Percentiles rank a stretch among this genome's conserved stretches.
Evolutionary conservation across 2,113 vertebrate species (phyloP).

Genomic region (Rhinogobius similis): DNA sequence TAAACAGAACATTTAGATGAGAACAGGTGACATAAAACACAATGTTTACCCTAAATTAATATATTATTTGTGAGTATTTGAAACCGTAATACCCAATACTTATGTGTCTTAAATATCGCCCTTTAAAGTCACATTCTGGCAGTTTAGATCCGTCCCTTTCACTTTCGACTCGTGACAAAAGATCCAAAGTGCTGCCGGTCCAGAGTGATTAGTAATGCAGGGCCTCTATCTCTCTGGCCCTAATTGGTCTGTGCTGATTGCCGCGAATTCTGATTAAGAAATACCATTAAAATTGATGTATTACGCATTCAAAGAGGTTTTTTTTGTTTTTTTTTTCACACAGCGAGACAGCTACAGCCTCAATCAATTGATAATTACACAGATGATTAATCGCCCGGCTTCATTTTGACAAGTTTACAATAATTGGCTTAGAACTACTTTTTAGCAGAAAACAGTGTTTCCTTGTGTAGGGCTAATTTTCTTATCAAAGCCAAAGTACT

Average conservation of each 20-base stretch:
- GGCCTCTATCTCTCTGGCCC: slow-evolving; percentile 66
- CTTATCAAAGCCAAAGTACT: neutral
- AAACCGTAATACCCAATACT: no score
- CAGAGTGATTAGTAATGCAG: slow-evolving; percentile 72
- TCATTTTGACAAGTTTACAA: slow-evolving; percentile 62
- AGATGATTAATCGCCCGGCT: slow-evolving; percentile 67
- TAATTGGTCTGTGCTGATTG: slow-evolving; percentile 79
- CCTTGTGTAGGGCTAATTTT: slow-evolving; percentile 1
- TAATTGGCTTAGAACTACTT: slow-evolving; percentile 45
- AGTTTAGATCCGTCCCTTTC: no score
- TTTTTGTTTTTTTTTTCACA: slow-evolving; percentile 66
- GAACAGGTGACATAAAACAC: no score
- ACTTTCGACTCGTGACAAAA: no score
- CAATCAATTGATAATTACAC: slow-evolving; percentile 76
- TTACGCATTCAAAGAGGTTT: slow-evolving; percentile 64
- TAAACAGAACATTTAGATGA: no score
- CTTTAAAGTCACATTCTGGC: neutral
- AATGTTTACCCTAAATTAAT: no score
- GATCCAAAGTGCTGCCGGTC: slow-evolving; percentile 32
- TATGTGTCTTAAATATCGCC: no score
- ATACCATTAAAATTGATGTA: slow-evolving; percentile 77
- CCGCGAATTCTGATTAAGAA: slow-evolving; percentile 77
- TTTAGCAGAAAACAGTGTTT: slow-evolving; percentile 4
- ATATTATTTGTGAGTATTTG: no score
- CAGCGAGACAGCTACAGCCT: slow-evolving; percentile 59